Percentiles rank a stretch among this genome's conserved stretches.
These are phyloP conservation scores for Plodia interpunctella DNA, from an alignment of 1,140 invertebrate genomes.

Conservation along the genomic window DNA sequence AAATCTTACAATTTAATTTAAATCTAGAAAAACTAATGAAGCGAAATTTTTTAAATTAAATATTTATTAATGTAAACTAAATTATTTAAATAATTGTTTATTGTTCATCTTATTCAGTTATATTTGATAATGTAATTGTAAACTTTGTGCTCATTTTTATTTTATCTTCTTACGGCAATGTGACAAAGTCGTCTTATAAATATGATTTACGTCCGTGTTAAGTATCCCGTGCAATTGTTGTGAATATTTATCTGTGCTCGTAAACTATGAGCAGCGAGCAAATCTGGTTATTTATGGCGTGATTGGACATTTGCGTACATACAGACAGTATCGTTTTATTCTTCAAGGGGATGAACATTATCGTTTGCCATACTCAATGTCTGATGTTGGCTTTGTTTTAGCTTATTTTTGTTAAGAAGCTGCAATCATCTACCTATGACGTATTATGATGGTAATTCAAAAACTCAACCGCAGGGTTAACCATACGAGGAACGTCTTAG, in stretches of 20 bases:
- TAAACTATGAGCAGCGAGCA: constrained; percentile 72
- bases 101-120: no score
- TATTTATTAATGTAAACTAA: no score
- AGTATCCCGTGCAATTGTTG: constrained; percentile 72
- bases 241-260: constrained; percentile 71
- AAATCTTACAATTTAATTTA: no score
- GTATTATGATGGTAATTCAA: no score
- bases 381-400: no score
- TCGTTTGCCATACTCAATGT: background rate
- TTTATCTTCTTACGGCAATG: constrained; percentile 46
- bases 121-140: background rate
- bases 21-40: no score
- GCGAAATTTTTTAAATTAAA: no score
- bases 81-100: no score
- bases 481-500: no score
- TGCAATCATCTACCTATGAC: no score
- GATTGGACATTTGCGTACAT: constrained; percentile 62
- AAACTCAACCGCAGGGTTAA: no score
- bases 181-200: constrained; percentile 74
- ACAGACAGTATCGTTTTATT: constrained; percentile 41
- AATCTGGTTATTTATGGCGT: constrained; percentile 72
- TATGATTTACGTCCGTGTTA: constrained; percentile 72
- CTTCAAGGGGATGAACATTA: constrained; percentile 9
- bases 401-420: no score
- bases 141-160: background rate